Percentiles rank a stretch among this genome's conserved stretches.
These are phyloP conservation scores for Drosophila nannoptera DNA, from an alignment of 1,140 invertebrate species.

Conservation along the genomic window DNA sequence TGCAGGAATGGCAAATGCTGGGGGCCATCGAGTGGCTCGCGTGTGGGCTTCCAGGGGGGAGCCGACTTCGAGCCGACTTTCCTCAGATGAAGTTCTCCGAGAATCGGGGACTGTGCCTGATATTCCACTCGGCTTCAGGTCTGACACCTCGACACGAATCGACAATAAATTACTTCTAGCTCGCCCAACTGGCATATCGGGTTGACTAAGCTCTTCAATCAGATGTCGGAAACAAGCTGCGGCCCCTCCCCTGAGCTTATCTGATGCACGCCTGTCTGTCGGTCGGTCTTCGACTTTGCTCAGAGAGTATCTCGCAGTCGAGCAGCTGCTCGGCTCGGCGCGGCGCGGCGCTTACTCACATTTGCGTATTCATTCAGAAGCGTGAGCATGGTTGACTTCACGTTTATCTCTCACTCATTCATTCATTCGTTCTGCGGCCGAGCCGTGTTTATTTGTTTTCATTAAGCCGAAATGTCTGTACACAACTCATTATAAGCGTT, in stretches of 20 bases:
- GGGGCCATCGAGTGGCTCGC: conserved; percentile 17
- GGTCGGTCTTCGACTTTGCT: neutral
- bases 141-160: too few species aligned
- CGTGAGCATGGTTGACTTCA: conserved; percentile 35
- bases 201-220: too few species aligned
- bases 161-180: too few species aligned
- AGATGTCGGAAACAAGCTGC: too few species aligned
- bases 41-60: too few species aligned
- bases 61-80: too few species aligned
- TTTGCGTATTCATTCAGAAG: conserved; percentile 34
- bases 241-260: too few species aligned
- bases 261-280: too few species aligned
- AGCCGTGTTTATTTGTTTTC: conserved; percentile 71
- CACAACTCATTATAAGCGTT: conserved; percentile 65
- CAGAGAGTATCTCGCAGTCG: neutral
- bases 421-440: conserved; percentile 7
- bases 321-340: neutral
- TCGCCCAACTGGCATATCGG: too few species aligned
- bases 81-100: too few species aligned
- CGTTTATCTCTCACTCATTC: conserved; percentile 27
- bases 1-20: conserved; percentile 41
- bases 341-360: neutral
- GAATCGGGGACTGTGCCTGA: too few species aligned
- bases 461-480: conserved; percentile 65
- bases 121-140: too few species aligned